phyloP scores from a whole-genome alignment of 2,797 vertebrate species.

The Echiichthys vipera region DNA sequence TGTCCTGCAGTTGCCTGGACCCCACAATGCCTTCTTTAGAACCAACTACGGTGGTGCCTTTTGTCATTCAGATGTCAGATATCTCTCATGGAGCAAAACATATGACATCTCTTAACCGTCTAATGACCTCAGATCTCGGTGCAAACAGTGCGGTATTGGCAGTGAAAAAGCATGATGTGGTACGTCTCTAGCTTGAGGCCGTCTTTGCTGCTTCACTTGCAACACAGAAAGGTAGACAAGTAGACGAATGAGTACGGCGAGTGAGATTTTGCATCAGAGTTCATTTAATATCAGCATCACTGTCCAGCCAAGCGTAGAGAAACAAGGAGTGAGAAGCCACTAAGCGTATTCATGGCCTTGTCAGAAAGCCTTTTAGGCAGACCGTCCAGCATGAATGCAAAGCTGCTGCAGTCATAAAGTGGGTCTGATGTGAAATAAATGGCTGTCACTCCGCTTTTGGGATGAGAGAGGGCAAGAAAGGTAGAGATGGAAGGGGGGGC shows the following conservation, averaged over 20 bases:
- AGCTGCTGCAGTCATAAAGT: constrained; percentile 74
- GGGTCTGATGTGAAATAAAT: constrained; percentile 80
- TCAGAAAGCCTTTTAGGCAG: constrained; percentile 79
- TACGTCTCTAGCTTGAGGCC: constrained; percentile 2
- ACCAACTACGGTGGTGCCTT: background rate
- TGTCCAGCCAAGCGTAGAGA: constrained; percentile 73
- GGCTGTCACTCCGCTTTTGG: constrained; percentile 72
- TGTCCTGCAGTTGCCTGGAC: background rate
- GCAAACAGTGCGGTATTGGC: background rate
- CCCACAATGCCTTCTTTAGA: background rate
- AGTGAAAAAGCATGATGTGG: background rate
- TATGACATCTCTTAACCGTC: constrained; percentile 1
- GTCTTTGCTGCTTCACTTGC: constrained; percentile 31
- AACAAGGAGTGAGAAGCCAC: constrained; percentile 74
- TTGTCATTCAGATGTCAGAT: background rate
- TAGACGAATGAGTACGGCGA: constrained; percentile 36
- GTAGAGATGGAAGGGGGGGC: background rate
- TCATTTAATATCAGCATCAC: constrained; percentile 76
- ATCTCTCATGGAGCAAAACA: background rate
- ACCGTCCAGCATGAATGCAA: constrained; percentile 73
- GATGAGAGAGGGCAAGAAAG: constrained; percentile 46
- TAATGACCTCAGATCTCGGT: constrained; percentile 6
- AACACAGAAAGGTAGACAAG: constrained; percentile 43
- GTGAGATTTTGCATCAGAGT: constrained; percentile 66
- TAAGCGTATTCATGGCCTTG: constrained; percentile 82